Evolutionary conservation across 2,888 invertebrate genomes (phyloP), one percentile per base, ranked within the genome.

Genomic region (Branchipolynoe longqiensis): DNA sequence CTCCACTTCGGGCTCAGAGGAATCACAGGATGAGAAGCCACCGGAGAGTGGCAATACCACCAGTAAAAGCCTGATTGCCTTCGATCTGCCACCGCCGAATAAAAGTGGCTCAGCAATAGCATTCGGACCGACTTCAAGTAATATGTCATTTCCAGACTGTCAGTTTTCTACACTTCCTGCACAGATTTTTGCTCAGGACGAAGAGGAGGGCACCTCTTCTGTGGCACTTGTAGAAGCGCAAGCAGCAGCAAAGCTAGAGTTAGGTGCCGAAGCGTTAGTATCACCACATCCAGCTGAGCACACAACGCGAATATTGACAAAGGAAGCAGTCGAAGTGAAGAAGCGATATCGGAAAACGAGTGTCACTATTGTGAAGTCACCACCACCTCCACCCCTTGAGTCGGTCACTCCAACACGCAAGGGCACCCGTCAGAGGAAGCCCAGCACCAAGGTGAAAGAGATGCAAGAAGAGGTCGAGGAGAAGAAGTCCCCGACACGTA

Each of bases 371-470:
- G 38, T n/a, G 1, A 73, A 38, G 38, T 1, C 73, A 38, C 73
- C 73, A 18, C 73, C 73, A 1, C 31, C 31, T 12, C 73, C 73
- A 18, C 73, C 73, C 1, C 31, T 18, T 64, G 73, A 73, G 25
- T n/a, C 73, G 6, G 3, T 38, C 6, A 73, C 25, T 0, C 73
- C 73, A 38, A 41, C 38, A 2, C 38, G 73, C 12, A 73, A 4
- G 28, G 41, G 73, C 36, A 22, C 73, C 33, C 73, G 73, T 0
- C 40, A 38, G 28, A 73, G 73, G 25, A 73, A 73, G 38, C 73
- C 73, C 33, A 73, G 73, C 73, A 73, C 18, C 33, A 73, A 73
- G 73, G 73, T 73, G 73, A 38, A 33, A n/a, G 73, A 73, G 38
- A 73, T 73, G 73, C 73, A 73, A 25, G 73, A 73, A 38, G 73